A percentile compares a stretch with the other conserved stretches of the same genome.
These are phyloP conservation scores for Callipepla californica DNA, from an alignment of 2,113 vertebrate species.

Conservation along the genomic window DNA sequence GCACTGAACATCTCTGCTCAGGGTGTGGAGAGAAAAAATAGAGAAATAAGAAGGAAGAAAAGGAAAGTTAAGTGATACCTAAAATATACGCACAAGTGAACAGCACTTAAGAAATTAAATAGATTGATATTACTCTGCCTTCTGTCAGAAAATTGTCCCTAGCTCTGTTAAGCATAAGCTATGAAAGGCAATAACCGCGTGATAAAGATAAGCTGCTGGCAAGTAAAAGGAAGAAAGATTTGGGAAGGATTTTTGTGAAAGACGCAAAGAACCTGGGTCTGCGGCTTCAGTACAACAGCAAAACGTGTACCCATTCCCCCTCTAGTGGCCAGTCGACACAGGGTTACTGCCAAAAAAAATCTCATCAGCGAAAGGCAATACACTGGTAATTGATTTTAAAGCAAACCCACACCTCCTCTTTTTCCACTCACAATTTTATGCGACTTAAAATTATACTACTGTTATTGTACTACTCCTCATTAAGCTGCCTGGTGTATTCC, in stretches of 20 bases:
- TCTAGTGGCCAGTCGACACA: slow-evolving; percentile 46
- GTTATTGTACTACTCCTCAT: background rate
- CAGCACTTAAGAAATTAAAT: background rate
- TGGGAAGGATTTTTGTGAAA: background rate
- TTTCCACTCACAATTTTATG: background rate
- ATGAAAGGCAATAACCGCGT: background rate
- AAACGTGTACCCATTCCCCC: slow-evolving; percentile 49
- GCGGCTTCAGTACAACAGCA: accelerated
- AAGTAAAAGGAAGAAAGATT: background rate
- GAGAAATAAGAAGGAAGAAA: accelerated
- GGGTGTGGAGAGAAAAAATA: too few species aligned
- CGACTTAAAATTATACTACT: background rate
- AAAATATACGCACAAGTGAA: background rate
- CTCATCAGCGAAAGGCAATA: background rate
- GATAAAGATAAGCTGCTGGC: background rate
- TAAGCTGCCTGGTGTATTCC: background rate
- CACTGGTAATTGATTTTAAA: accelerated
- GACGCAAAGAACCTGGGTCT: accelerated
- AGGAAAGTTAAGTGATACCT: background rate
- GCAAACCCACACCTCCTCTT: accelerated
- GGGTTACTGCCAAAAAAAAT: background rate
- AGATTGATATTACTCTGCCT: background rate
- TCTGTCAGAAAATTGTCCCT: background rate
- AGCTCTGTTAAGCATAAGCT: background rate
- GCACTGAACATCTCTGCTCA: background rate